Evolutionary conservation across 2,113 vertebrate genomes (phyloP), one percentile per base, ranked within the genome.

Genomic region (Brachyhypopomus occidentalis): DNA sequence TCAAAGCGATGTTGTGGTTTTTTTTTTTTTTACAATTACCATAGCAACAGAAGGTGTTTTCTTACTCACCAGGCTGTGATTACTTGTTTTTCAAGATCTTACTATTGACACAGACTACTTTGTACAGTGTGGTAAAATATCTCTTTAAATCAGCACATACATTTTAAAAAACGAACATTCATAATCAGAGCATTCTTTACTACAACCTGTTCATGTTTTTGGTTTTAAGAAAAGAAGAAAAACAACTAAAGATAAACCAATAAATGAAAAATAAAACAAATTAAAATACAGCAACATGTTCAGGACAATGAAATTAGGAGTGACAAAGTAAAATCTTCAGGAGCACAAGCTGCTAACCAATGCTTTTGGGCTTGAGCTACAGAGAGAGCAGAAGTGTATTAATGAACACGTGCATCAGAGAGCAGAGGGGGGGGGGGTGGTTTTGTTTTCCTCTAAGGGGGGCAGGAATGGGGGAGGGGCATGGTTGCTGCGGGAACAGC

Each of bases 81-180:
- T 94, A 94, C 89, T 91, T 91, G 92, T 92, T 94, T 92, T 92
- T 93, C 92, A 94, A 94, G 93, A 94, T 93, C 93, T 93, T 93
- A 93, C 92, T 90, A 94, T 86, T 92, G 92, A 92, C 92, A 94
- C 89, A 91, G 93, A 93, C 90, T 93, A 95, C 92, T 91, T 30
- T 93, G 92, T 93, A 93, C 93, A 92, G 89, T 92, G 88, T 92
- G 89, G 87, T 88, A 70, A 91, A 84, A 86, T 27, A 84, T 63
- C 56, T 87, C 72, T 80, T 85, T 86, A 81, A 80, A 88, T 85
- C 84, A 87, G 82, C 70, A 87, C 86, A 89, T 86, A 83, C 79
- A 87, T 58, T 70, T 48, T 14, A 25, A 66, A 73, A 64, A 30
- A 16, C 23, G 16, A 78, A 85, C 62, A 9, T 27, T 84, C 74